Evolutionary conservation across 2,888 invertebrate genomes (phyloP).

Genomic region (Eueremaeus valkanovi): DNA sequence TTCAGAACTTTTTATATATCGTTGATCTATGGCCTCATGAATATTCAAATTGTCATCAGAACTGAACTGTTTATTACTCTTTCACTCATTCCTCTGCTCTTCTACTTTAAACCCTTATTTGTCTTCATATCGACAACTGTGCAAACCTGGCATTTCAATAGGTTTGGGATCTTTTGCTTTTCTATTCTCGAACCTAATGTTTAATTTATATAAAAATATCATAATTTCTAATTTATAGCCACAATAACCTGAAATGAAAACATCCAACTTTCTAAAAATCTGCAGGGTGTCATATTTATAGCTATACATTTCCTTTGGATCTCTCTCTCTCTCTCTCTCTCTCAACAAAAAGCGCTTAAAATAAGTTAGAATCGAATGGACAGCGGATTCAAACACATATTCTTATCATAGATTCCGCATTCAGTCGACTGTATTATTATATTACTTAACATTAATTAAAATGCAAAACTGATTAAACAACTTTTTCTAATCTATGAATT

Average conservation of each 20-base stretch:
- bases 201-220: background rate
- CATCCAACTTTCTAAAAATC: background rate
- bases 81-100: background rate
- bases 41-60: conserved; percentile 4
- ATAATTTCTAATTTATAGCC: no score
- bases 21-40: background rate
- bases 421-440: no score
- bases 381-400: background rate
- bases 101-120: no score
- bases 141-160: no score
- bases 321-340: background rate
- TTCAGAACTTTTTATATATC: background rate
- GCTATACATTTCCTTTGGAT: background rate
- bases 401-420: no score
- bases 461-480: no score
- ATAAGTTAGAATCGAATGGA: background rate
- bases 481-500: no score
- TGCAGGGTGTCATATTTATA: no score
- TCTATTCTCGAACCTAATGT: no score
- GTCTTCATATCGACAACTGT: no score
- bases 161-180: no score
- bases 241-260: background rate
- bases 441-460: no score
- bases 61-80: background rate
- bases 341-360: background rate